A percentile compares a stretch with the other conserved stretches of the same genome.
These are phyloP conservation scores for Podarcis lilfordi DNA, from an alignment of 2,797 vertebrate genomes.

Conservation along the genomic window DNA sequence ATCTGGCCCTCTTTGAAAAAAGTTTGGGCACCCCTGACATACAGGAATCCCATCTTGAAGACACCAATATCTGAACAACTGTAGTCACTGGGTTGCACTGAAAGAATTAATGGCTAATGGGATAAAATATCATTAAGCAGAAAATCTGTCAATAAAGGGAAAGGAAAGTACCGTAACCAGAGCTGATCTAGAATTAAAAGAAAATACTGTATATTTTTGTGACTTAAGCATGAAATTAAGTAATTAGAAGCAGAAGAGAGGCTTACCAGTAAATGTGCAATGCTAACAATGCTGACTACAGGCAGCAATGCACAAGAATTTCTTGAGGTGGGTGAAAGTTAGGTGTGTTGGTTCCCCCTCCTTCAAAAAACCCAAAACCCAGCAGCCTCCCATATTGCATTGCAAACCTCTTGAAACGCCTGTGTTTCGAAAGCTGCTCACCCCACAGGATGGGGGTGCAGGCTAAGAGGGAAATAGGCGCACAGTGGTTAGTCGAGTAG, in stretches of 20 bases:
- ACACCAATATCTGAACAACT: too few species aligned
- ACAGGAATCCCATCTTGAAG: too few species aligned
- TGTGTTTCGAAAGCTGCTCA: neutral
- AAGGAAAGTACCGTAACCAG: neutral
- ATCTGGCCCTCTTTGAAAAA: too few species aligned
- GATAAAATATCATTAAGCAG: neutral
- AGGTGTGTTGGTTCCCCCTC: neutral
- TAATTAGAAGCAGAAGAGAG: slow-evolving; percentile 53
- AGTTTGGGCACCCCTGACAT: too few species aligned
- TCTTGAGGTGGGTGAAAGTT: neutral
- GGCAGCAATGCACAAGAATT: neutral
- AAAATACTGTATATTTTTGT: slow-evolving; percentile 3
- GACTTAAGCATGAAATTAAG: slow-evolving; percentile 27
- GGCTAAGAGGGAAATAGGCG: neutral
- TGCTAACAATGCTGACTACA: slow-evolving; percentile 51
- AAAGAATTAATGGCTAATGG: neutral
- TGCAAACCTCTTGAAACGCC: neutral
- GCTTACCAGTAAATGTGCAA: slow-evolving; percentile 46
- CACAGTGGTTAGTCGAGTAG: neutral
- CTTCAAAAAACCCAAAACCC: neutral
- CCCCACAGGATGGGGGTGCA: neutral
- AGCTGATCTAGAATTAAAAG: slow-evolving; percentile 22
- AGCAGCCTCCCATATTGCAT: neutral
- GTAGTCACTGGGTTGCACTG: neutral
- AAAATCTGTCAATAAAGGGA: slow-evolving; percentile 2